Percentiles rank a stretch among this genome's conserved stretches.
phyloP scores from a whole-genome alignment of 1,140 invertebrate species.

The Drosophila cardini region DNA sequence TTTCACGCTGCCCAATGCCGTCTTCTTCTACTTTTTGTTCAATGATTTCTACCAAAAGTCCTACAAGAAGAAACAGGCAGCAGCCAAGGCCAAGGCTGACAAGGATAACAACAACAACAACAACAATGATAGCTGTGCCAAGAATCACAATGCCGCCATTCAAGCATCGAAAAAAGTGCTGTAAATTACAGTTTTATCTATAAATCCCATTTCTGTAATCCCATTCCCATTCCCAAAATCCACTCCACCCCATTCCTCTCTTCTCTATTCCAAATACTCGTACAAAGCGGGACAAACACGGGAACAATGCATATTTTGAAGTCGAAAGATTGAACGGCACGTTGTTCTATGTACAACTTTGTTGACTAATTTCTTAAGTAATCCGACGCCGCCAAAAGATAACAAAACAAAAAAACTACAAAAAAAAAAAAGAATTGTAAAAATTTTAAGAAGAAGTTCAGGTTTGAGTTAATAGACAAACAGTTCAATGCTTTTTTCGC shows the following conservation, averaged over 20 bases:
- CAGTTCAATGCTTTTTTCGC: constrained; percentile 73
- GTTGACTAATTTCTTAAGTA: constrained; percentile 83
- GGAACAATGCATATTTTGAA: constrained; percentile 6
- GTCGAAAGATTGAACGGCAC: neutral
- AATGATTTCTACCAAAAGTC: constrained; percentile 92
- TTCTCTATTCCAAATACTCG: constrained; percentile 60
- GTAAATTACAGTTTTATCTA: constrained; percentile 34
- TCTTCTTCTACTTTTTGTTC: constrained; percentile 93
- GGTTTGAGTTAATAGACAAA: constrained; percentile 58
- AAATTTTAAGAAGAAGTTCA: constrained; percentile 51
- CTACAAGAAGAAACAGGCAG: constrained; percentile 85
- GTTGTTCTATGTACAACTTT: constrained; percentile 79
- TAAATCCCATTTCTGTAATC: neutral
- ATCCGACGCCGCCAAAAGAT: constrained; percentile 66
- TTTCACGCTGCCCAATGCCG: constrained; percentile 91
- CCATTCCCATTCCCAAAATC: constrained; percentile 9
- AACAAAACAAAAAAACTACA: constrained; percentile 23
- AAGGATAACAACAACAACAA: constrained; percentile 49
- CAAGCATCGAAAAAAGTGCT: constrained; percentile 62
- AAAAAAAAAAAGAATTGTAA: constrained; percentile 41
- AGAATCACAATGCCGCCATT: constrained; percentile 73
- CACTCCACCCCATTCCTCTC: constrained; percentile 14
- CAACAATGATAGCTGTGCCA: constrained; percentile 74
- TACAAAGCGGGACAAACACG: constrained; percentile 60
- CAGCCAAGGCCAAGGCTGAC: constrained; percentile 50